These are phyloP conservation scores for Cacatua alba DNA, from an alignment of 2,113 vertebrate genomes.

Conservation along the genomic window DNA sequence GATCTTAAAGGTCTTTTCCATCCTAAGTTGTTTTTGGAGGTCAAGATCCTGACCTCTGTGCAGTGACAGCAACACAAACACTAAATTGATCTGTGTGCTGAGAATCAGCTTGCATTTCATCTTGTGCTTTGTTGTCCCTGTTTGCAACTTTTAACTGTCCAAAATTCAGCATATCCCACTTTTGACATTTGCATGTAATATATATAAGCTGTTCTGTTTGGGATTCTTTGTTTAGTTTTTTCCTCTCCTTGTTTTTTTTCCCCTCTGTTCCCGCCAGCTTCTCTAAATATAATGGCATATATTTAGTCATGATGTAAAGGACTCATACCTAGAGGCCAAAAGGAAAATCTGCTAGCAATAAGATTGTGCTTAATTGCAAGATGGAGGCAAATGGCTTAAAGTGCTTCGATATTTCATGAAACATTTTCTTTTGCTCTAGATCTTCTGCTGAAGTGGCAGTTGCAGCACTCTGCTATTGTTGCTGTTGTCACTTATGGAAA, in stretches of 20 bases:
- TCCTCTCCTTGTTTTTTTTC: not conserved
- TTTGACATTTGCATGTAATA: not conserved
- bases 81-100: not conserved
- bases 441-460: not conserved
- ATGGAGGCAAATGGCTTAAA: not conserved
- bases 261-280: not conserved
- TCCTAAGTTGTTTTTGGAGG: not conserved
- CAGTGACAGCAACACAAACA: accelerated
- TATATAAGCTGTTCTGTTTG: not conserved
- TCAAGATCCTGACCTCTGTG: not conserved
- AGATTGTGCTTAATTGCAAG: not conserved
- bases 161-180: not conserved
- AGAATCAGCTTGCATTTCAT: not conserved
- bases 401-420: not conserved
- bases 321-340: not conserved
- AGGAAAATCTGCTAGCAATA: not conserved
- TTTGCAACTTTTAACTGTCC: not conserved
- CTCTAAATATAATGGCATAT: not conserved
- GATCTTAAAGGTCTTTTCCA: not conserved
- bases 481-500: not conserved
- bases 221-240: not conserved
- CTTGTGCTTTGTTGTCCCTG: not conserved
- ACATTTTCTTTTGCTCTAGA: not conserved
- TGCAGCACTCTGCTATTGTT: not conserved
- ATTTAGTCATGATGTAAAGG: not conserved